Evolutionary conservation across 64 coral and sea anemone species (phyloP).

Genomic region (Hydrozoanthus tunicans): DNA sequence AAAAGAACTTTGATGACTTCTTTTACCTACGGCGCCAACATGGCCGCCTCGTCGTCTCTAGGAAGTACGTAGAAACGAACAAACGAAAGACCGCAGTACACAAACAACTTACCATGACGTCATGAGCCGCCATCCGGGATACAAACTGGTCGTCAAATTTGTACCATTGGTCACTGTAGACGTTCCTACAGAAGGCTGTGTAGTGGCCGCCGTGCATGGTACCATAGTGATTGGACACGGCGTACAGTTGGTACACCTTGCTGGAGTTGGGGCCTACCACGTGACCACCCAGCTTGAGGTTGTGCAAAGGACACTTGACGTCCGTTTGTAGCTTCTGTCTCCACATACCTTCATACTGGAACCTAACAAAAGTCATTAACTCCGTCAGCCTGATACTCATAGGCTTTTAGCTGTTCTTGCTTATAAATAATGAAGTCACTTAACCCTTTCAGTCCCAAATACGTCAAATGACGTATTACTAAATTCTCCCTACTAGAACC

Average conservation of each 20-base stretch:
- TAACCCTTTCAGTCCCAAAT: no score
- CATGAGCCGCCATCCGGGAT: constrained; percentile 65
- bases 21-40: no score
- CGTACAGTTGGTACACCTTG: constrained; percentile 69
- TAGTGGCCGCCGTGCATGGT: constrained; percentile 99
- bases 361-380: constrained; percentile 38
- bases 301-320: constrained; percentile 65
- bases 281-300: constrained; percentile 62
- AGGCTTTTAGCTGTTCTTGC: no score
- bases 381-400: no score
- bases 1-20: no score
- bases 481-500: no score
- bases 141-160: constrained; percentile 97
- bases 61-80: no score
- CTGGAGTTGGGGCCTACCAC: constrained; percentile 67
- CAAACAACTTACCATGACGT: constrained; percentile 64
- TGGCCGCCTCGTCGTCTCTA: no score
- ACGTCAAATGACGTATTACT: no score
- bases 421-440: no score
- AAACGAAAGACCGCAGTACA: no score
- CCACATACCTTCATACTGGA: constrained; percentile 98
- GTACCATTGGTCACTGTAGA: constrained; percentile 78
- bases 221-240: constrained; percentile 95
- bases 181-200: constrained; percentile 86
- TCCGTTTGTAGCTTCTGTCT: constrained; percentile 88